Evolutionary conservation across 1,140 invertebrate species (phyloP), one percentile per base, ranked within the genome.

Genomic region (Aphelenchoides besseyi): DNA sequence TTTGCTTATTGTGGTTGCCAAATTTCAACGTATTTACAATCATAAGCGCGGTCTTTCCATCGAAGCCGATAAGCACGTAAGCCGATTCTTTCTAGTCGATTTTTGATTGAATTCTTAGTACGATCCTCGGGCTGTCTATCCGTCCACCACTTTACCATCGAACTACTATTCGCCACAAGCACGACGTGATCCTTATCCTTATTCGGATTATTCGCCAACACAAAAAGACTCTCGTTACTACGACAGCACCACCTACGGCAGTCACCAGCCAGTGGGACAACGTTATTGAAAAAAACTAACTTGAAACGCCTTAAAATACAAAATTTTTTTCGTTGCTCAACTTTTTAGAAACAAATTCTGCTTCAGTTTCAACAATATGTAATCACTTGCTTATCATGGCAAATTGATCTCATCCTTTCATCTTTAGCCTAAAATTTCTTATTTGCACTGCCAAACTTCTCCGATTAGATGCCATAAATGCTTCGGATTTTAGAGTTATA

Each of bases 11-110:
- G 71, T 83, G 8, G 52, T 84, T 41, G 82, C 82, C 74, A 83
- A 83, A 66, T 84, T 84, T 71, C 81, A 84, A 54, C 64, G 79
- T 54, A 83, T 83, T n/a, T 76, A 83, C 67, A 77, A 80, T 55
- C 68, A 70, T 61, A 82, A 77, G 28, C 69, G 70, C 23, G 79
- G 81, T 16, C 63, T 77, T 35, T 67, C 70, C 26, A 52, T 82
- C 18, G 79, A 82, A 33, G 78, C 28, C n/a, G 75, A 69, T 52
- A 63, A 69, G 61, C 75, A 76, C 70, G 74, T 74, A 61, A 29
- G 28, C 29, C 18, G n/a, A n/a, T n/a, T n/a, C 28, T 48, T 30
- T 35, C 32, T 28, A 36, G 5, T 18, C 61, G 57, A 35, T 70
- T 70, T 69, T 23, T 36, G 23, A 69, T 5, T 71, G 12, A n/a